These are phyloP conservation scores for Aricia artaxerxes DNA, from an alignment of 2,888 invertebrate species.

Conservation along the genomic window DNA sequence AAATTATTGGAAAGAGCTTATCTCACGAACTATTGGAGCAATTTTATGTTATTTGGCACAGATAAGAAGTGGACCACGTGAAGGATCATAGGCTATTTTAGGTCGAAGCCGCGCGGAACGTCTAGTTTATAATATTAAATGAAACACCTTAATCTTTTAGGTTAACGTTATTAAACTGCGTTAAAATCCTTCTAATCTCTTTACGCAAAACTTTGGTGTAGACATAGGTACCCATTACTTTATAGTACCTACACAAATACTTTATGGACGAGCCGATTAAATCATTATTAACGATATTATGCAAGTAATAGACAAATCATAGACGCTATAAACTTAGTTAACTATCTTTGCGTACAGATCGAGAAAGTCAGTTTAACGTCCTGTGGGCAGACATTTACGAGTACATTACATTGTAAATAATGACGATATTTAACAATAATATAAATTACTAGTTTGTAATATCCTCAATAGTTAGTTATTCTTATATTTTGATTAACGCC, in stretches of 20 bases:
- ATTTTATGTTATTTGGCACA: no score
- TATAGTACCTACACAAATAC: neutral
- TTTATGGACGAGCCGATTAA: neutral
- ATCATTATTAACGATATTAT: constrained; percentile 3
- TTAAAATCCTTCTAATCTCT: no score
- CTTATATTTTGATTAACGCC: no score
- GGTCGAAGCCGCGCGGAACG: no score
- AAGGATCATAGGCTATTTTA: no score
- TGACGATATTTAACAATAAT: neutral
- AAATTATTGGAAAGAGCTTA: no score
- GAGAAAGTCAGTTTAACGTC: constrained; percentile 12
- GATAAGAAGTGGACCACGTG: no score
- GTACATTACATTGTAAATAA: constrained; percentile 14
- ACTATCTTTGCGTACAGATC: neutral
- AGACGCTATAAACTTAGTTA: neutral
- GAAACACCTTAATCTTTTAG: no score
- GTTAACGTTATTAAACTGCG: no score
- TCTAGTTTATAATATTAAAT: no score
- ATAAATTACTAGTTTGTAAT: neutral
- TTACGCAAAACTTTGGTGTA: no score
- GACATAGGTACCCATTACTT: neutral
- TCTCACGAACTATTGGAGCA: no score
- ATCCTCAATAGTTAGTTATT: neutral
- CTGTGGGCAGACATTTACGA: neutral
- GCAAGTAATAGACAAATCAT: neutral